Evolutionary conservation across 2,888 invertebrate genomes (phyloP), one percentile per base, ranked within the genome.

Genomic region (Germaria angustata): DNA sequence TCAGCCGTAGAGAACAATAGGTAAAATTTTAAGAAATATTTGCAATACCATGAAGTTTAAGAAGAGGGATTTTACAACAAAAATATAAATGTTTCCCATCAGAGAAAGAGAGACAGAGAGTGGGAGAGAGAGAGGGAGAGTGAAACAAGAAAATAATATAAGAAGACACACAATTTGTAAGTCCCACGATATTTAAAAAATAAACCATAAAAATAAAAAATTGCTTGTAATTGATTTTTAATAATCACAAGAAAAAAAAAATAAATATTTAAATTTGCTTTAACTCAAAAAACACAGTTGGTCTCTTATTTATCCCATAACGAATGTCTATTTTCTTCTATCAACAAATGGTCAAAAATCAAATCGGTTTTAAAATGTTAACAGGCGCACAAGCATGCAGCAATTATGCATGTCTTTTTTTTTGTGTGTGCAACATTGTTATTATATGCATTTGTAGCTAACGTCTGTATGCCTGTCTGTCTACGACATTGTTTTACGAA

Each of bases 341-440:
- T 71, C 55, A 63, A 53, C 53, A 69, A 69, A 69, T 65, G 63
- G 63, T 71, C 78, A 72, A 68, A 59, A 76, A 59, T 17, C 39
- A 59, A 68, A 72, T 57, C 44, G 44, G 17, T 57, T n/a, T 51
- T 75, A n/a, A 61, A 51, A 75, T 68, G 46, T 75, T 66, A 66
- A 75, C 34, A 36, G 34, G 36, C 53, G 4, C 32, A 28, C 28
- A 46, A 49, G 39, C n/a, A 76, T 17, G 15, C 46, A 44, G 4
- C 41, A 65, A 65, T 63, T 75, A 55, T 63, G 53, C 44, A 66
- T 39, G 75, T 28, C 24, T 36, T 46, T 55, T 17, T 57, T 75
- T 11, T n/a, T 20, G 9, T 53, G 53, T 61, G 28, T 34, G 46
- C 55, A 76, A 46, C 65, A 57, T 66, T 76, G 57, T 66, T 7